Evolutionary conservation across 2,797 vertebrate genomes (phyloP), one percentile per base, ranked within the genome.

Genomic region (Anguilla megastoma): DNA sequence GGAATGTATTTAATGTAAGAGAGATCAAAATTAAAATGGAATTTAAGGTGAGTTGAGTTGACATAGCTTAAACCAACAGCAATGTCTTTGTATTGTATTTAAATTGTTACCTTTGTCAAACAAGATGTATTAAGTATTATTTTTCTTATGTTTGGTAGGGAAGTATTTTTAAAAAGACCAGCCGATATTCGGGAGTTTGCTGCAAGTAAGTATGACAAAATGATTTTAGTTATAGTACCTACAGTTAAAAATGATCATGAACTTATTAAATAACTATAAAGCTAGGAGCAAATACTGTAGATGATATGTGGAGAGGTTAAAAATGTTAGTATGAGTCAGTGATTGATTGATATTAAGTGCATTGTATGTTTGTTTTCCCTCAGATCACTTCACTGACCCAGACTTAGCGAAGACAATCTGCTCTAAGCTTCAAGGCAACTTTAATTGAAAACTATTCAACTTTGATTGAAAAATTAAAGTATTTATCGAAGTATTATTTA

Each of bases 341-440:
- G 0, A 33, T 48, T 84, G 8, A 45, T 45, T 18, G 7, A 9
- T 84, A 2, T 74, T 33, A 45, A 80, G 63, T 48, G 30, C 9
- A 63, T 52, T 54, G 41, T 85, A 1, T 84, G 30, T 33, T 85
- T 74, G 66, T 33, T 33, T 1, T 60, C 30, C 87, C 93, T 89
- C 93, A 97, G 96, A 94, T 92, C 89, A 96, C 91, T 97, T 97
- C 93, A 93, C 88, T 58, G 92, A 95, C 86, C 92, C 94, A 50
- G 89, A 94, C 86, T 92, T 95, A 87, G 87, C 86, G 18, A 69
- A 41, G 21, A 88, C 90, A 58, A 90, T 93, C 88, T 71, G 50
- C 33, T 88, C 90, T 12, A 92, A 91, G 89, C 85, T 90, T 71
- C 89, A 93, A n/a, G 88, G 88, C 87, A 91, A 89, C 36, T 71